These are phyloP conservation scores for Rhinella marina DNA, from an alignment of 2,797 vertebrate species.

Conservation along the genomic window DNA sequence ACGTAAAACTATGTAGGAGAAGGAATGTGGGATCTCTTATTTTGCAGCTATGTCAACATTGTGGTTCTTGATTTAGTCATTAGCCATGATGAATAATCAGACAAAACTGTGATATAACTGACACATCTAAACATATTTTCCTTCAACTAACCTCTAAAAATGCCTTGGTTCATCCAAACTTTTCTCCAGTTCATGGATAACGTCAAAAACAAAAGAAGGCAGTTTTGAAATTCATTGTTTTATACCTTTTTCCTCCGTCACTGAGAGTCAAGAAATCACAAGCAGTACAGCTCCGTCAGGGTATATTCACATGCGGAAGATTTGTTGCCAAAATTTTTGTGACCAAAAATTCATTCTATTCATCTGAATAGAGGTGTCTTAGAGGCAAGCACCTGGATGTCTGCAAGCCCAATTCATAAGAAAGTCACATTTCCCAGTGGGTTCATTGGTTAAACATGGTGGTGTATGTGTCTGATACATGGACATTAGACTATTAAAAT, in stretches of 20 bases:
- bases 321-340: no score
- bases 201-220: background rate
- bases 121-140: slow-evolving; percentile 31
- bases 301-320: no score
- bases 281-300: background rate
- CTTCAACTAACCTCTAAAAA: slow-evolving; percentile 11
- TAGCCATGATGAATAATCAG: slow-evolving; percentile 33
- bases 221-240: background rate
- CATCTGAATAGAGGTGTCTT: no score
- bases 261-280: background rate
- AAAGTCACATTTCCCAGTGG: no score
- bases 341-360: no score
- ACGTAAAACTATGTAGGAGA: background rate
- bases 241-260: background rate
- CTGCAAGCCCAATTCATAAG: no score
- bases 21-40: slow-evolving; percentile 14
- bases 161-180: background rate
- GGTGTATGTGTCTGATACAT: no score
- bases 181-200: background rate
- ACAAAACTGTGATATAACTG: slow-evolving; percentile 39
- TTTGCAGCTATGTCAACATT: slow-evolving; percentile 51
- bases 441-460: no score
- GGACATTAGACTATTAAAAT: no score
- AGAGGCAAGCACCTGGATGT: no score
- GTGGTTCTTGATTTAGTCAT: slow-evolving; percentile 47